Base-by-base conservation (phyloP, 2,888 invertebrate genomes). In the Volucella inanis region DNA sequence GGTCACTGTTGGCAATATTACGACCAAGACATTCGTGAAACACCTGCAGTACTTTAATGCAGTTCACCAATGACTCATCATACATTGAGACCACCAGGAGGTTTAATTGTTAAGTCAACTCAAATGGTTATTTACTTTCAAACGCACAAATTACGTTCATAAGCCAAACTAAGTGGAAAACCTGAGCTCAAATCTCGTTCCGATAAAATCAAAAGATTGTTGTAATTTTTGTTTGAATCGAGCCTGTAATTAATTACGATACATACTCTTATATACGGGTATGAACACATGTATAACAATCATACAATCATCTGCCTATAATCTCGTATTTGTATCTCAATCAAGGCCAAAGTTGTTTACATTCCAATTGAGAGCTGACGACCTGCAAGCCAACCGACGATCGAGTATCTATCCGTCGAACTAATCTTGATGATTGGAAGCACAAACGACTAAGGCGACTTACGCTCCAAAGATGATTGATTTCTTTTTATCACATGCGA, bases 391-490 rank as follows among this genome's bases (percentile, higher is more conserved):
- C 15, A 8, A 50, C 15, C 14, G 70, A 54, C 54, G 1, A 57
- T 59, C 18, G 45, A 15, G 65, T 75, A 57, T 70, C 15, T 45
- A 76, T 70, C 68, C 70, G 57, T 9, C 61, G 12, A 41, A 49
- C 45, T 77, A 67, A 74, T 64, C 52, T 57, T 43, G 6, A 12
- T 3, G 45, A 49, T 64, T 31, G 61, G 12, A 38, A 64, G 39
- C 15, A 14, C 15, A 31, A 31, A 31, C 6, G 31, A 31, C 31
- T 10, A 47, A 71, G 12, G 10, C 22, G 43, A 12, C 47, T 64
- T 59, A 38, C 43, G n/a, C 18, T 15, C 38, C 38, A 59, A 22
- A 43, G 64, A 82, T 83, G 72, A 83, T 72, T 62, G 77, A 83
- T 72, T 68, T 72, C 43, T 75, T 39, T 72, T 68, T 41, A 14